phyloP scores from a whole-genome alignment of 2,113 vertebrate genomes.

The Scomber japonicus region DNA sequence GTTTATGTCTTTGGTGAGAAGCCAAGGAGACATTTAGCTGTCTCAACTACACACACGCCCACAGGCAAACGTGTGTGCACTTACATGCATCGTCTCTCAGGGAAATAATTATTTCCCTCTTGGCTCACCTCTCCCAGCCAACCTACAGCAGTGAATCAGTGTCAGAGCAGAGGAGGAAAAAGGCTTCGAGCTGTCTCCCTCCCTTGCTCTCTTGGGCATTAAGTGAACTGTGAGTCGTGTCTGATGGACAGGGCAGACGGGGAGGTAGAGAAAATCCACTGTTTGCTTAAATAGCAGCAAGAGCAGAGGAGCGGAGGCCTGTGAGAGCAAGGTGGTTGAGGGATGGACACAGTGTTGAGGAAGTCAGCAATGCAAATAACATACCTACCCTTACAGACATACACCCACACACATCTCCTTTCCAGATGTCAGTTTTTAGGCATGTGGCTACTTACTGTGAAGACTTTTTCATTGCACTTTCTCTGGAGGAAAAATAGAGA shows the following conservation, averaged over 20 bases:
- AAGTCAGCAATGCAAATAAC: conserved; percentile 21
- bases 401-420: neutral
- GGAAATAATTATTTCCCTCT: conserved; percentile 71
- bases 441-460: neutral
- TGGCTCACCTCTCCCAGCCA: conserved; percentile 40
- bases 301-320: conserved; percentile 22
- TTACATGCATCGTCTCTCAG: conserved; percentile 40
- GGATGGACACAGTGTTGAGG: conserved; percentile 13
- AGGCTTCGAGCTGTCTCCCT: conserved; percentile 52
- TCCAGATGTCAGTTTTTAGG: conserved; percentile 12
- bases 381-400: neutral
- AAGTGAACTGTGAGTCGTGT: conserved; percentile 44
- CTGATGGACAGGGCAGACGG: conserved; percentile 43
- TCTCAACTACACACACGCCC: conserved; percentile 2
- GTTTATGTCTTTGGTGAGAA: conserved; percentile 30
- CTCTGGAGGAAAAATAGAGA: neutral
- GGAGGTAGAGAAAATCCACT: conserved; percentile 49
- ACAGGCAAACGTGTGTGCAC: neutral
- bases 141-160: conserved; percentile 60
- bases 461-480: neutral
- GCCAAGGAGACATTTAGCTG: conserved; percentile 44
- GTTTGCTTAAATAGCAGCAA: conserved; percentile 51
- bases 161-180: conserved; percentile 53
- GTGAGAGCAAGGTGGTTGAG: conserved; percentile 6
- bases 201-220: conserved; percentile 60